These are phyloP conservation scores for Rotaria sp. DNA, from an alignment of 2,888 invertebrate genomes.

Conservation along the genomic window DNA sequence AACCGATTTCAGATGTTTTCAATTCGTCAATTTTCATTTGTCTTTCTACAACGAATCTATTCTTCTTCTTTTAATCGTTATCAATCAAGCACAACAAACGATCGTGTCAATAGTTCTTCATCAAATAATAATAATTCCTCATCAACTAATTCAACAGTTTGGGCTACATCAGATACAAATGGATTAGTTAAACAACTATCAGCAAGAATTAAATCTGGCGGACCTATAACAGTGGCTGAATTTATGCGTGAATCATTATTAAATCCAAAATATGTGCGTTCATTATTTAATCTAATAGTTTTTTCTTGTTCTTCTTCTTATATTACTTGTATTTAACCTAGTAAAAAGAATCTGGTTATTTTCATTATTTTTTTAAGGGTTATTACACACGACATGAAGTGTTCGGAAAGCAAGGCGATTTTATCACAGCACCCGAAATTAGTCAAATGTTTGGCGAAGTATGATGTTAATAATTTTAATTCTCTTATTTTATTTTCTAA, in stretches of 20 bases:
- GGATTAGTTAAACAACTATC: constrained; percentile 30
- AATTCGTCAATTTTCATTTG: background rate
- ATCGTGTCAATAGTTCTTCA: background rate
- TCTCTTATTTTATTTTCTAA: no score
- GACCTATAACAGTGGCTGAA: constrained; percentile 37
- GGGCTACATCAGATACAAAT: constrained; percentile 14
- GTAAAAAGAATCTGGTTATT: background rate
- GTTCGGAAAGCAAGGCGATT: constrained; percentile 81
- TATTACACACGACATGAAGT: constrained; percentile 83
- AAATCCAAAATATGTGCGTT: constrained; percentile 36
- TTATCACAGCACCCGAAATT: constrained; percentile 92
- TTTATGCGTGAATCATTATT: constrained; percentile 38
- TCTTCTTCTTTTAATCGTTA: background rate
- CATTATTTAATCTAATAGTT: no score
- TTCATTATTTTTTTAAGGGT: constrained; percentile 58
- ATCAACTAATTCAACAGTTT: background rate
- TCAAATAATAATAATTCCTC: no score
- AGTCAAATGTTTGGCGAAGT: constrained; percentile 93
- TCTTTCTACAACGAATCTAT: background rate
- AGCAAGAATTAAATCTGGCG: constrained; percentile 52
- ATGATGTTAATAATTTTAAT: constrained; percentile 42
- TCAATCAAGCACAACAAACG: background rate
- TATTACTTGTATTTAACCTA: background rate
- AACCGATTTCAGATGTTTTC: background rate
- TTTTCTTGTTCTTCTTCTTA: background rate